Evolutionary conservation across 2,888 invertebrate genomes (phyloP), one percentile per base, ranked within the genome.

Genomic region (Lasioglossum villosulum): DNA sequence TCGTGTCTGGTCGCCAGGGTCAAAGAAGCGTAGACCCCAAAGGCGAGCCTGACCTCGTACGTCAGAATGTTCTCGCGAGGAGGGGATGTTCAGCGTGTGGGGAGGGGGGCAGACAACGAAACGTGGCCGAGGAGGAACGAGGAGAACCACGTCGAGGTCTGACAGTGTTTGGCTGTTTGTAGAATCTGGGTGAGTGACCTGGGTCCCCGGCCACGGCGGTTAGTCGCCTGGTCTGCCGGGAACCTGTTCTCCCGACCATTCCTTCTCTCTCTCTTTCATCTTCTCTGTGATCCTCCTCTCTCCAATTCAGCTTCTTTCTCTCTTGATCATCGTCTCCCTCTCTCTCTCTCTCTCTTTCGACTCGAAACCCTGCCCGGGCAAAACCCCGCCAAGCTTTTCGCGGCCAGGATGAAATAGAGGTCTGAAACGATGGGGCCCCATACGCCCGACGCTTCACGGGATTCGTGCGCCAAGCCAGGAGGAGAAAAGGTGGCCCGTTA

Each of bases 181-280:
- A 93, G 92, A 94, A 93, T 93, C 93, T 94, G 94, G 94, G 94
- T 94, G 94, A 94, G 94, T 94, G 94, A 94, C 94, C 94, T 92
- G 94, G 89, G 91, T 90, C 90, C 88, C 86, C 88, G 89, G 59
- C 59, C 59, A 30, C 59, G 59, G 86, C 90, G 90, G 90, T 88
- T 91, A 88, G 83, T 88, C 89, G 90, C 90, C 88, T 83, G 91
- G 90, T 90, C 89, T 88, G 91, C 90, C 90, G 86, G 91, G 93
- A 94, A 94, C 94, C 94, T 94, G 94, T 94, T 94, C 93, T 92
- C 92, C 91, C 91, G 90, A 88, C 81, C 89, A 80, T 90, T 86
- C 79, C 84, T 89, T 89, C 90, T 89, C 42, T 14, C 42, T 88
- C 80, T 87, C 78, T 12, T 10, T 10, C 59, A 12, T 27, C 27